These are phyloP conservation scores for Aricia agestis DNA, from an alignment of 1,140 invertebrate species.

Conservation along the genomic window DNA sequence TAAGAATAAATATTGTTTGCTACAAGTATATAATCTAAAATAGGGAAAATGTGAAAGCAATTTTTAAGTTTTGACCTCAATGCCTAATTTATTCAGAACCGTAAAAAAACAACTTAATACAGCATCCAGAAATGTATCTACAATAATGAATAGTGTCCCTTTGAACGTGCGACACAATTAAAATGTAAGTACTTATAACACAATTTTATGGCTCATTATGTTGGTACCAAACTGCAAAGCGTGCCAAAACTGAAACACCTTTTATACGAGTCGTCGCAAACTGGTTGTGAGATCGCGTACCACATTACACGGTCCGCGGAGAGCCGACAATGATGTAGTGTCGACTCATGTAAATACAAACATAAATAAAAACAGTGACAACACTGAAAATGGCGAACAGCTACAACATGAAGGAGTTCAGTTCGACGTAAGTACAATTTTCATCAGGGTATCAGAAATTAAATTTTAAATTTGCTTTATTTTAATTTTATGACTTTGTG, in stretches of 20 bases:
- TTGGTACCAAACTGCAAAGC: not conserved
- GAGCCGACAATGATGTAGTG: not conserved
- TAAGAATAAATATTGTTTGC: too few species aligned
- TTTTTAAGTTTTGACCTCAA: too few species aligned
- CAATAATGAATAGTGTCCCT: too few species aligned
- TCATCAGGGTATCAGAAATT: too few species aligned
- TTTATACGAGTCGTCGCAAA: not conserved
- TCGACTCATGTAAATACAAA: constrained; percentile 37
- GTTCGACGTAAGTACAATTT: constrained; percentile 59
- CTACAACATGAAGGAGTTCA: constrained; percentile 68
- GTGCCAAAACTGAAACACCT: constrained; percentile 12
- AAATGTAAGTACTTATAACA: not conserved
- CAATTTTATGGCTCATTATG: not conserved
- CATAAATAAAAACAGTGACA: not conserved
- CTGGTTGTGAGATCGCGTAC: not conserved
- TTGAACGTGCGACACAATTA: too few species aligned
- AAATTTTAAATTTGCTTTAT: too few species aligned
- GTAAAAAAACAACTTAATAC: too few species aligned
- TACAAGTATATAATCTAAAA: too few species aligned
- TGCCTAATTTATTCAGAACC: too few species aligned
- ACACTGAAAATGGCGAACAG: constrained; percentile 52
- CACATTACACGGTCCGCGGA: not conserved
- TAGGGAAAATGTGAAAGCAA: too few species aligned
- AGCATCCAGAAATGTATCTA: too few species aligned
- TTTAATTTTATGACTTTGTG: too few species aligned